These are phyloP conservation scores for Mantis religiosa DNA, from an alignment of 2,888 invertebrate species.

Conservation along the genomic window DNA sequence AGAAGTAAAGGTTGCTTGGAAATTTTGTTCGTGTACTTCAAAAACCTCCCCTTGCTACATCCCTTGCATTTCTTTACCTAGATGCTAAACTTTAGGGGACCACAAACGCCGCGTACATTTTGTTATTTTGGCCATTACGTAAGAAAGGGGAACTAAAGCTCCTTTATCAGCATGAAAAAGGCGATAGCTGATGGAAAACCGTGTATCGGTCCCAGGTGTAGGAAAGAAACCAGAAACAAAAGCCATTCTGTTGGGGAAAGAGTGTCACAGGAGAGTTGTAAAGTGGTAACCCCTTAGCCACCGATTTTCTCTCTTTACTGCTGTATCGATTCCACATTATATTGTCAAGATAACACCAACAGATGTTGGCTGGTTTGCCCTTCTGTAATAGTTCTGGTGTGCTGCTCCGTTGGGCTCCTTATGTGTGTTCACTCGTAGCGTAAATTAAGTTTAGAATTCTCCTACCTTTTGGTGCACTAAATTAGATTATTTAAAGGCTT, in stretches of 20 bases:
- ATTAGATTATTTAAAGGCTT: too few species aligned
- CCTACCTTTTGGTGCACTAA: too few species aligned
- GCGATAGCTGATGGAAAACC: background rate
- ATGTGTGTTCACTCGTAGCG: background rate
- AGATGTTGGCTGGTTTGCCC: background rate
- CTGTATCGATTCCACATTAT: conserved; percentile 3
- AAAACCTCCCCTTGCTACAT: too few species aligned
- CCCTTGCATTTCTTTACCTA: too few species aligned
- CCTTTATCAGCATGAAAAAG: background rate
- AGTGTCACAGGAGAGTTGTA: background rate
- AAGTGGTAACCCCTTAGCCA: background rate
- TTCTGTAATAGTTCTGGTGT: background rate
- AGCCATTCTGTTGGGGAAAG: background rate
- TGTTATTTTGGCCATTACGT: background rate
- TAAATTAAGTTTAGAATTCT: too few species aligned
- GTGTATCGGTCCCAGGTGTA: background rate
- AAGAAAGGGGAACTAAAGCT: background rate
- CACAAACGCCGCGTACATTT: background rate
- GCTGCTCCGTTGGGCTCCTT: background rate
- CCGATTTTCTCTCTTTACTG: background rate
- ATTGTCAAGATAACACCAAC: background rate
- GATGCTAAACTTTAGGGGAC: background rate
- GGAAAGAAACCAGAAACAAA: background rate
- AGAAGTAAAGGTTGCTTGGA: too few species aligned
- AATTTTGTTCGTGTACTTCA: too few species aligned